phyloP scores from a whole-genome alignment of 2,888 invertebrate genomes.

The Hydraecia micacea region DNA sequence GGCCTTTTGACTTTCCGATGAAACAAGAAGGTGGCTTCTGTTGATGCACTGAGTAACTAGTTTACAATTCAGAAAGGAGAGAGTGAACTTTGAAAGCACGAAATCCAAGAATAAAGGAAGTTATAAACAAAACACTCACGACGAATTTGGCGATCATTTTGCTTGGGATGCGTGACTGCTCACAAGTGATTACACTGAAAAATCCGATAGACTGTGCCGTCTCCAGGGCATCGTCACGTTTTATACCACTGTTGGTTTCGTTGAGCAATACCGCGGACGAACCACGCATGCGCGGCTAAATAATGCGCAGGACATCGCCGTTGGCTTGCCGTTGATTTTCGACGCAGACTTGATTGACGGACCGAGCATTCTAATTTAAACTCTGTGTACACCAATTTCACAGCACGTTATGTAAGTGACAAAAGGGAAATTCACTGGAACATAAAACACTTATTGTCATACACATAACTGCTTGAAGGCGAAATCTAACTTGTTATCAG shows the following conservation, averaged over 20 bases:
- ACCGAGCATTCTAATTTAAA: conserved; percentile 86
- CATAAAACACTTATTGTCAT: conserved; percentile 41
- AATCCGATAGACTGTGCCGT: conserved; percentile 84
- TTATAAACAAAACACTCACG: conserved; percentile 76
- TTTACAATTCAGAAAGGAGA: not conserved
- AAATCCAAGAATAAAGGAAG: conserved; percentile 7
- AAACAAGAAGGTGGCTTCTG: not conserved
- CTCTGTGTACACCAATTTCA: conserved; percentile 85
- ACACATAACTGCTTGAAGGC: conserved; percentile 57
- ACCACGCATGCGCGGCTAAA: conserved; percentile 74
- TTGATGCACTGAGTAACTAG: not conserved
- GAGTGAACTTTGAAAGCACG: not conserved
- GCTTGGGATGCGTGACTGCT: conserved; percentile 87
- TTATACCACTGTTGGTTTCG: conserved; percentile 81
- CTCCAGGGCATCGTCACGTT: conserved; percentile 82
- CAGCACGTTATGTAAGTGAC: conserved; percentile 83
- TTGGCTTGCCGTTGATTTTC: conserved; percentile 80
- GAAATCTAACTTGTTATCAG: conserved; percentile 63
- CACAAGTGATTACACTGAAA: conserved; percentile 77
- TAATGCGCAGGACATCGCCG: conserved; percentile 84
- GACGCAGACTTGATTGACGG: conserved; percentile 85
- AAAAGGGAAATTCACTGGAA: conserved; percentile 72
- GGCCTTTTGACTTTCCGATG: not conserved
- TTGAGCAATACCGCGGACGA: conserved; percentile 81
- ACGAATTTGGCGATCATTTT: conserved; percentile 90